Base-by-base conservation (phyloP, 2,113 vertebrate genomes). In the Aythya baeri region DNA sequence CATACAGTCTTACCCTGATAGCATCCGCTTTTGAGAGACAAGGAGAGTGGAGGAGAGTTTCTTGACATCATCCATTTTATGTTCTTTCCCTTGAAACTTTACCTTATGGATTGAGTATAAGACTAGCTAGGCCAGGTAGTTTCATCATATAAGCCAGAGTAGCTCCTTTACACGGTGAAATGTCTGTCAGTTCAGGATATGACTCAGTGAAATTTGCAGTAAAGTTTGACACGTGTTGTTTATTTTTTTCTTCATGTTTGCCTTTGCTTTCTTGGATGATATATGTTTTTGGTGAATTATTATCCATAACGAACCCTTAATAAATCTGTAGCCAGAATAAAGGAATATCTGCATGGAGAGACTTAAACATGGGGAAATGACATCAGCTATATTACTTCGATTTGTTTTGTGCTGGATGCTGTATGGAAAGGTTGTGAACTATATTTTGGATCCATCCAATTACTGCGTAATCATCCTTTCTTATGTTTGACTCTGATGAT, bases 401-500 rank as follows among this genome's bases (percentile, higher is more conserved):
- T 93, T 92, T 95, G 83, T 75, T 91, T 83, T 65, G 79, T 52
- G 80, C 79, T 86, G 79, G 59, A 1, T 63, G 85, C 50, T 43
- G 68, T 74, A 74, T 57, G 58, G 76, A 86, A 70, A 90, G 90
- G 92, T 90, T 74, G 61, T 75, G 88, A 94, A 88, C 93, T 88
- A 61, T 86, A 17, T 85, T 95, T 91, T 95, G 83, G 58, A 87
- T 93, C 89, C 88, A 72, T 94, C 90, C 86, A 94, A 73, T 94
- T 84, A 81, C 83, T 72, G 82, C 91, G 21, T 92, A 81, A 90
- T 96, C 94, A 58, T 83, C 86, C 72, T 86, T 84, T 61, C 88
- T 88, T 41, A 10, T 57, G 43, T 78, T 90, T 86, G 91, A 89
- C 85, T 92, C 68, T 7, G 15, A 29, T 82, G 80, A 25, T 82